phyloP scores from a whole-genome alignment of 92 coral and sea anemone species.

The Meandrina meandrites region DNA sequence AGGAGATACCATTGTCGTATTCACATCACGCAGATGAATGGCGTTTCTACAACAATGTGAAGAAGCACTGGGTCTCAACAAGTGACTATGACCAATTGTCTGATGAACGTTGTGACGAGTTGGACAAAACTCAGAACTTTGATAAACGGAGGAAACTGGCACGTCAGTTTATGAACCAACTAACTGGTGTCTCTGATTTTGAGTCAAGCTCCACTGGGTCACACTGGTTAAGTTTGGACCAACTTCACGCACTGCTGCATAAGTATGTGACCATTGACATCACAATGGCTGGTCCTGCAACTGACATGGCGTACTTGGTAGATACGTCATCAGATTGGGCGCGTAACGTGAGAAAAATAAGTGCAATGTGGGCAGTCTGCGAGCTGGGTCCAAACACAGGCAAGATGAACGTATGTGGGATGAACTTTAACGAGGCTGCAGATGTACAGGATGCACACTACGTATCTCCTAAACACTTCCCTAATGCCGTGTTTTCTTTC shows the following conservation, averaged over 20 bases:
- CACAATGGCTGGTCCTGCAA: conserved; percentile 14
- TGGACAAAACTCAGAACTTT: not conserved
- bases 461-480: not conserved
- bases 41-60: conserved; percentile 5
- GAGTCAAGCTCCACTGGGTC: not conserved
- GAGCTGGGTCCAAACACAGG: conserved; percentile 5
- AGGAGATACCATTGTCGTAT: conserved; percentile 9
- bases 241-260: not conserved
- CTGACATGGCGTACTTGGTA: conserved; percentile 18
- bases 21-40: conserved; percentile 17
- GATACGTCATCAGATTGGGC: not conserved
- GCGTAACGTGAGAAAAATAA: not conserved
- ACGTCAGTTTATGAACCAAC: conserved; percentile 4
- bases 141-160: conserved; percentile 6
- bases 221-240: conserved; percentile 5
- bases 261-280: not conserved
- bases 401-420: conserved; percentile 7
- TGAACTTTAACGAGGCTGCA: conserved; percentile 18
- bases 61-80: conserved; percentile 1
- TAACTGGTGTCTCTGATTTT: conserved; percentile 4
- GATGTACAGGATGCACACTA: not conserved
- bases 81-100: not conserved
- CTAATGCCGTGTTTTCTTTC: conserved; percentile 3
- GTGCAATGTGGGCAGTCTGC: conserved; percentile 20
- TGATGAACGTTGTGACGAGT: not conserved